These are phyloP conservation scores for Anabacerthia variegaticeps DNA, from an alignment of 2,797 vertebrate genomes.

Conservation along the genomic window DNA sequence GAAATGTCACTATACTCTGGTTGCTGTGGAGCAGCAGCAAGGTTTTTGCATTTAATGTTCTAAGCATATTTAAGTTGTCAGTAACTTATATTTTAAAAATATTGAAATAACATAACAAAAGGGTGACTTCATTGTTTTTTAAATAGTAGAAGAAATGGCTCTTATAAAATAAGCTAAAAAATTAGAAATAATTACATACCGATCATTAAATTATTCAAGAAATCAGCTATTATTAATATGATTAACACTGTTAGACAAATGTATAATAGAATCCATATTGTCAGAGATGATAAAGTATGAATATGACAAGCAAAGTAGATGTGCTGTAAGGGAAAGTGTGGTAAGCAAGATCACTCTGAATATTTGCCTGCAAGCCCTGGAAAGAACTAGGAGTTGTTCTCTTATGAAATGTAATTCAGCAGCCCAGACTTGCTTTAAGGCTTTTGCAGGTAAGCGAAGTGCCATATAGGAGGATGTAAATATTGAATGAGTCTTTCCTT, in stretches of 20 bases:
- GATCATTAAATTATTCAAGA: background rate
- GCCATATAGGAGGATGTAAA: background rate
- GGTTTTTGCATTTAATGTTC: background rate
- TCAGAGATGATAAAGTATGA: background rate
- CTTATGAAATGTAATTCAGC: background rate
- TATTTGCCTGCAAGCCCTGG: background rate
- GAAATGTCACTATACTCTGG: background rate
- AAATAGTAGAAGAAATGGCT: background rate
- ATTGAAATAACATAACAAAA: background rate
- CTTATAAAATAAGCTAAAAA: background rate
- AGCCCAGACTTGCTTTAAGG: background rate
- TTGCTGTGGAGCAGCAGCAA: background rate
- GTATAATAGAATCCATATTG: background rate
- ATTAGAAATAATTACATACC: background rate
- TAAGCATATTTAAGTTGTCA: background rate
- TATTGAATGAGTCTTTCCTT: background rate
- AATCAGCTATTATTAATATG: background rate
- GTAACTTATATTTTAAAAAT: background rate
- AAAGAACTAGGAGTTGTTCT: background rate
- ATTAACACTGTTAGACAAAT: background rate
- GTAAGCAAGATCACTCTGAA: background rate
- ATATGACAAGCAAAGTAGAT: background rate
- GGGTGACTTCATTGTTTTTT: background rate
- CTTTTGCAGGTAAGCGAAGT: background rate
- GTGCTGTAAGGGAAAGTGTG: background rate